Evolutionary conservation across 2,113 vertebrate species (phyloP).

Genomic region (Rafetus swinhoei): DNA sequence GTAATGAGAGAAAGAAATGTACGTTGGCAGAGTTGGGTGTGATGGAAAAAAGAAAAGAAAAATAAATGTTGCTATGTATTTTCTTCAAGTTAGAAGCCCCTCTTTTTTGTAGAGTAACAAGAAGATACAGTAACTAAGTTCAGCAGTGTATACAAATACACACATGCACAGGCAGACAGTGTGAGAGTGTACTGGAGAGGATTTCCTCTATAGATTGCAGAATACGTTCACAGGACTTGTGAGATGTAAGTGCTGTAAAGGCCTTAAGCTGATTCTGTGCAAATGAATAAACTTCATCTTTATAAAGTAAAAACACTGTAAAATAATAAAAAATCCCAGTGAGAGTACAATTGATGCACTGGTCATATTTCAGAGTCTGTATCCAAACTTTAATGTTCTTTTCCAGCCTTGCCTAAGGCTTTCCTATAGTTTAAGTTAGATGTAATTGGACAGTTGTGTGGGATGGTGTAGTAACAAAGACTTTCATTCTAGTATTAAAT

Average conservation of each 20-base stretch:
- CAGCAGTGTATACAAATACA: not conserved
- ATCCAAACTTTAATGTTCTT: not conserved
- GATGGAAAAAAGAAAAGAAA: rapidly evolving
- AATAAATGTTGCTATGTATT: not conserved
- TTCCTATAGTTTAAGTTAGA: not conserved
- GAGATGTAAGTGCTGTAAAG: not conserved
- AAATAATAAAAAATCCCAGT: not conserved
- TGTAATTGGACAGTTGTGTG: not conserved
- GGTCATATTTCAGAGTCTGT: slow-evolving; percentile 14
- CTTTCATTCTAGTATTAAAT: not conserved
- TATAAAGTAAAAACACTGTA: not conserved
- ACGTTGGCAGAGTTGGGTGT: not conserved
- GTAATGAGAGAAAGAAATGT: not conserved
- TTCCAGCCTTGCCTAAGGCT: slow-evolving; percentile 10
- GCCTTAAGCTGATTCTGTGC: not conserved
- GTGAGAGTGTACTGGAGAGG: too few species aligned
- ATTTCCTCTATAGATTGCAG: not conserved
- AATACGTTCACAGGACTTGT: not conserved
- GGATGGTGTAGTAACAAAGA: not conserved
- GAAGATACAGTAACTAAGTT: not conserved
- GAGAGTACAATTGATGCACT: not conserved
- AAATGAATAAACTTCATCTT: not conserved
- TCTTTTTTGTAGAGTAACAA: not conserved
- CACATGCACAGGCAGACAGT: too few species aligned
- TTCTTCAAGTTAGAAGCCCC: not conserved